Evolutionary conservation across 2,113 vertebrate species (phyloP).

Genomic region (Candoia aspera): DNA sequence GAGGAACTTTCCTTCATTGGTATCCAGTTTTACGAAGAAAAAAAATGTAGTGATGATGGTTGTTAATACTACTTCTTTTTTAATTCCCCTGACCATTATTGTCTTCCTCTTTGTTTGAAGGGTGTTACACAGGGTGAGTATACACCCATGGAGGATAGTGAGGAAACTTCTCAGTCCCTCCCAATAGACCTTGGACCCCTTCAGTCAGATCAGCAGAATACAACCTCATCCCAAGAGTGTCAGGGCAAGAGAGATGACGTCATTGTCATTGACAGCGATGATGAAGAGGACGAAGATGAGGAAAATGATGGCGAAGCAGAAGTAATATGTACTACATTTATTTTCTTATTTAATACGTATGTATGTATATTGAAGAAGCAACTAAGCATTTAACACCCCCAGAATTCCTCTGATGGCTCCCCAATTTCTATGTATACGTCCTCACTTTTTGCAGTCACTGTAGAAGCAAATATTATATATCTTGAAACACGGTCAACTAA

Average conservation of each 20-base stretch:
- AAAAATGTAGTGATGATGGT: background rate
- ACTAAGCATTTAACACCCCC: background rate
- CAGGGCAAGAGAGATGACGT: slow-evolving; percentile 84
- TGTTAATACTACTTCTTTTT: background rate
- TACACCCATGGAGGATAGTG: slow-evolving; percentile 80
- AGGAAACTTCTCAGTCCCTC: slow-evolving; percentile 81
- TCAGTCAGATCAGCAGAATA: slow-evolving; percentile 76
- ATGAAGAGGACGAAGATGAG: slow-evolving; percentile 89
- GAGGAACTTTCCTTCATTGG: background rate
- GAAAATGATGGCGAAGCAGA: slow-evolving; percentile 90
- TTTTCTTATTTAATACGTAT: background rate
- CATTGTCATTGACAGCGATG: slow-evolving; percentile 92
- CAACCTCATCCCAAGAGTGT: slow-evolving; percentile 77
- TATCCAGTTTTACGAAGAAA: no score
- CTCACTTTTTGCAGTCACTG: background rate
- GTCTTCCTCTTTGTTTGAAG: slow-evolving; percentile 63
- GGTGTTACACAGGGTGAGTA: slow-evolving; percentile 86
- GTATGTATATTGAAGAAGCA: background rate
- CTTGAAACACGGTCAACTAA: background rate
- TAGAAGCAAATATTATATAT: background rate
- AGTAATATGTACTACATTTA: slow-evolving; percentile 55
- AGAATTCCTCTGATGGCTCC: background rate
- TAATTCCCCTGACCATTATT: background rate
- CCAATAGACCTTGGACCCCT: slow-evolving; percentile 80
- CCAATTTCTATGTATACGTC: background rate